Evolutionary conservation across 2,888 invertebrate genomes (phyloP), one percentile per base, ranked within the genome.

Genomic region (Oscheius myriophilus): DNA sequence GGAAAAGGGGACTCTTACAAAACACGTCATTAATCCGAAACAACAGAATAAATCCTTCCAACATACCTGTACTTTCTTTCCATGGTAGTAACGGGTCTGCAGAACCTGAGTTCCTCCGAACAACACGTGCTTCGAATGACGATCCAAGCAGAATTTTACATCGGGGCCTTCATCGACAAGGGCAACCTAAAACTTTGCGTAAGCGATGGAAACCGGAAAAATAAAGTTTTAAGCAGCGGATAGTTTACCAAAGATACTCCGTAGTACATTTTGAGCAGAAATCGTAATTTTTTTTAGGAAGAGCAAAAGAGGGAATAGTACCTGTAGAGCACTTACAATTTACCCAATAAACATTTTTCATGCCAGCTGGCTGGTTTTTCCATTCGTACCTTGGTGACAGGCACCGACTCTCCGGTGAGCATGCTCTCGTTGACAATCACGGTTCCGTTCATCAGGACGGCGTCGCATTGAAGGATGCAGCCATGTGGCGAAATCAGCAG

Each of bases 391-490:
- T 96, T 96, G 76, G 93, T 93, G 9, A 95, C 92, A 2, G 95
- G 95, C 3, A 95, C 92, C 87, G 94, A 94, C 89, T 96, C 96
- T 72, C 95, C 94, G 23, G 95, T 95, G 3, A 96, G 90, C 92
- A 95, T 94, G 86, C 93, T 93, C 88, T 96, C 95, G 87, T 96
- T 95, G 70, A 96, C 93, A 79, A 95, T 93, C 84, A 93, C 94
- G 53, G 92, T 92, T 51, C 96, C 95, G 25, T 92, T 91, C 41
- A 95, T 89, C 33, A 96, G 89, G 75, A 94, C 91, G 18, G 93
- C 94, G 87, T 96, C 95, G 88, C 90, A 90, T 59, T 89, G 88
- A 72, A 87, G 80, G 90, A 93, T 91, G 85, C 92, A 93, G 58
- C 93, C 93, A 80, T 91, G 90, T 3, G 91, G 89, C 1, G 95